Evolutionary conservation across 2,888 invertebrate genomes (phyloP).

Genomic region (Lochmaea crataegi): DNA sequence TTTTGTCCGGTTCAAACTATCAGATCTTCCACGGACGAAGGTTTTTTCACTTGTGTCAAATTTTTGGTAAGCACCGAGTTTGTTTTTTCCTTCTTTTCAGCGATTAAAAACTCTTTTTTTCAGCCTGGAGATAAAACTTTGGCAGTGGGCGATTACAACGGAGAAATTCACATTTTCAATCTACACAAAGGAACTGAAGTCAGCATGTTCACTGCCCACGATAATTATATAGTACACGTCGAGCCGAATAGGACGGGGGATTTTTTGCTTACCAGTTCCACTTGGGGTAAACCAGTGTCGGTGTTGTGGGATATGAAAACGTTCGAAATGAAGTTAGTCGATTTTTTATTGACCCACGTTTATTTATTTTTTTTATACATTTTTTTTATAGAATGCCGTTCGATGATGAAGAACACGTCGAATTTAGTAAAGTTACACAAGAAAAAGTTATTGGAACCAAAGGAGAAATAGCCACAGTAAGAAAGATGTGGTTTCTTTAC

Average conservation of each 20-base stretch:
- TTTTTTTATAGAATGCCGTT: slow-evolving; percentile 72
- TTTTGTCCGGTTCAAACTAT: slow-evolving; percentile 82
- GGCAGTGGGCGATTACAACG: slow-evolving; percentile 90
- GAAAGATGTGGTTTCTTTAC: no score
- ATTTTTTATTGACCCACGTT: neutral
- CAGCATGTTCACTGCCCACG: slow-evolving; percentile 82
- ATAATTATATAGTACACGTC: slow-evolving; percentile 86
- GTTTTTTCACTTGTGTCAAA: slow-evolving; percentile 76
- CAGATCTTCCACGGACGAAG: slow-evolving; percentile 76
- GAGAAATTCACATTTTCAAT: slow-evolving; percentile 91
- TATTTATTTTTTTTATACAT: slow-evolving; percentile 19
- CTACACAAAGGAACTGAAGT: slow-evolving; percentile 86
- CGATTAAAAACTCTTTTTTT: slow-evolving; percentile 21
- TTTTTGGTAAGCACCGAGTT: slow-evolving; percentile 54
- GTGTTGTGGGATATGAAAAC: slow-evolving; percentile 81
- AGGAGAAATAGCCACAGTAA: slow-evolving; percentile 81
- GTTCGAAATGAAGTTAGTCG: slow-evolving; percentile 73
- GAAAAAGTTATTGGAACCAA: slow-evolving; percentile 92
- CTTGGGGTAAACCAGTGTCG: slow-evolving; percentile 87
- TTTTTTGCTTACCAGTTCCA: slow-evolving; percentile 84
- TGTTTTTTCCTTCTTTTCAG: neutral
- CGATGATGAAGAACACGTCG: slow-evolving; percentile 89
- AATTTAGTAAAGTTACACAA: slow-evolving; percentile 88
- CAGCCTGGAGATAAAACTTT: slow-evolving; percentile 66
- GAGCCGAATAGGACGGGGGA: slow-evolving; percentile 79